Evolutionary conservation across 1,140 invertebrate genomes (phyloP).

Genomic region (Nebria ingens): DNA sequence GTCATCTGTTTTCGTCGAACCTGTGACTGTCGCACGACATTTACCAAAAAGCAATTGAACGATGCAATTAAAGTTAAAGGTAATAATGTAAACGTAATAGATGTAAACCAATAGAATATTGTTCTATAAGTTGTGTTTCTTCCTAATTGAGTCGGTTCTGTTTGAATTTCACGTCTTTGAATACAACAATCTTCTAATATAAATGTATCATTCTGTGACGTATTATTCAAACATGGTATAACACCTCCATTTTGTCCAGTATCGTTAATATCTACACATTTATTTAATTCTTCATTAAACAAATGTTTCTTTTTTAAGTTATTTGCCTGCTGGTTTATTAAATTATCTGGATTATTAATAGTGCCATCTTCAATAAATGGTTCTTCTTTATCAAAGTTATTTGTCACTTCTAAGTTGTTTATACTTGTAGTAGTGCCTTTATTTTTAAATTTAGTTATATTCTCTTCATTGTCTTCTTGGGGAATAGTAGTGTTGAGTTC

Average conservation of each 20-base stretch:
- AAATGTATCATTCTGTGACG: background rate
- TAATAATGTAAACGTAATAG: constrained; percentile 52
- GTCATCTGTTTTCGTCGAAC: constrained; percentile 44
- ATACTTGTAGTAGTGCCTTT: too few species aligned
- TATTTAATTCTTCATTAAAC: background rate
- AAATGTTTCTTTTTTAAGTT: background rate
- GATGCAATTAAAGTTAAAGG: constrained; percentile 54
- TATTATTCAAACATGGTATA: background rate
- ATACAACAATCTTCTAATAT: constrained; percentile 21
- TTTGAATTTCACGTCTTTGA: constrained; percentile 20
- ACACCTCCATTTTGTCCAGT: too few species aligned
- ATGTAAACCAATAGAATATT: constrained; percentile 57
- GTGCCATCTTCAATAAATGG: background rate
- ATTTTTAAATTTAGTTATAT: too few species aligned
- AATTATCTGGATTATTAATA: too few species aligned
- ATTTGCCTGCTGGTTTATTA: too few species aligned
- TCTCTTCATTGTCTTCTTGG: too few species aligned
- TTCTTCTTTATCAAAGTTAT: too few species aligned
- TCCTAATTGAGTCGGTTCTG: constrained; percentile 33
- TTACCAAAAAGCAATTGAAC: constrained; percentile 64
- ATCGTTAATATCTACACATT: too few species aligned
- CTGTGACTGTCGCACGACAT: constrained; percentile 50
- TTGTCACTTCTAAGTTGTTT: too few species aligned
- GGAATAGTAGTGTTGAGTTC: background rate
- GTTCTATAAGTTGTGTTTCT: constrained; percentile 44